Base-by-base conservation (phyloP, 2,888 invertebrate genomes). In the Biston stratarius region DNA sequence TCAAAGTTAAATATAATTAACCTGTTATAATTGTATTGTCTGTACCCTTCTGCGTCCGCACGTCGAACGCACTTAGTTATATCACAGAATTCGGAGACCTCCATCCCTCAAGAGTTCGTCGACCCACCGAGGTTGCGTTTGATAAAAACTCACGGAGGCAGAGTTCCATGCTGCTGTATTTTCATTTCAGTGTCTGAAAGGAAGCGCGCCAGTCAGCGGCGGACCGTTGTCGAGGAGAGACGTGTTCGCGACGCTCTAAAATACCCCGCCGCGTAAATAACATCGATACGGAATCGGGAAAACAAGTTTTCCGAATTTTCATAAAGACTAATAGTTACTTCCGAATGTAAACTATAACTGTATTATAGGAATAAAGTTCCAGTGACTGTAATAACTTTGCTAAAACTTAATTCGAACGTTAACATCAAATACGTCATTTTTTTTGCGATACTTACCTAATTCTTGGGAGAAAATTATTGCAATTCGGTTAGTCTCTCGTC, bases 101-200 rank as follows among this genome's bases (percentile, higher is more conserved):
- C 84, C 83, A 87, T 87, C 87, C 85, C 85, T 80, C 79, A 72
- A 80, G 64, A 84, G 92, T 87, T 91, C 84, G 85, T 75, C 87
- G 90, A 91, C 90, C 91, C 84, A 74, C 75, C 77, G 76, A 83
- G 83, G 84, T 83, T 81, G 78, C 80, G 83, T 85, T 83, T 89
- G 84, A 86, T 83, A 89, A 86, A 89, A 90, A 82, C 74, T 83
- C 85, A 82, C 84, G 83, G 86, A 85, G 87, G 75, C 76, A 71
- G 63, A 62, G 47, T 74, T 78, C 82, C 83, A 83, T 83, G 84
- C 85, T 86, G 79, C 86, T 81, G 83, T 85, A 82, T 85, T 89
- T 90, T 89, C 89, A 89, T 89, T 90, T 89, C 89, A 89, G 88
- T 52, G 33, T 15, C 81, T 82, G 82, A 83, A 83, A 80, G 49